Base-by-base conservation (phyloP, 2,797 vertebrate species). In the Fundulus diaphanus region DNA sequence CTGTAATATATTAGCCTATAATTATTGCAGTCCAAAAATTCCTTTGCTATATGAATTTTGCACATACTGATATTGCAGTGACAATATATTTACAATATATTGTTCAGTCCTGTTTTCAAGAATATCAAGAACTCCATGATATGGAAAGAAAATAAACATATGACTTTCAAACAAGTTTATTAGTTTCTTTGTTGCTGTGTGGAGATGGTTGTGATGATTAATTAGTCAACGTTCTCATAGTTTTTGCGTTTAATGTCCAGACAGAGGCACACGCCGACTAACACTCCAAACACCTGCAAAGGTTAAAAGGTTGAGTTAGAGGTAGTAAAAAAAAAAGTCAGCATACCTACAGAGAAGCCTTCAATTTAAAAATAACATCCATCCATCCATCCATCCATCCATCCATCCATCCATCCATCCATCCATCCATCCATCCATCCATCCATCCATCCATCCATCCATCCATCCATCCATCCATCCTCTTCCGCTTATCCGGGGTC, bases 291-390 rank as follows among this genome's bases (percentile, higher is more conserved):
- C 74, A 89, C 44, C 84, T 90, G 78, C 3, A 71, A 82, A 24
- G 83, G 27, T 42, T 44, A 73, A 88, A 91, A 78, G 77, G 85
- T 46, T 29, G 52, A 8, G 42, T 85, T 72, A 87, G 80, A 78
- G 54, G 67, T 80, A 87, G 80, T 57, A 83, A 84, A 63, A 16
- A 84, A 11, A 82, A 5, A 73, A 63, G 73, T 33, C 54, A 20
- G 75, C 27, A 18, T 27, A 0, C 37, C 56, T 85, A 20, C 68
- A 51, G 48, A 57, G 15, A 42, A 63, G 1, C 57, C 73, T 74
- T 79, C 54, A 61, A 40, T 29, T 48, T 68, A 51, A 66, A 18
- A 46, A 57, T 78, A 84, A 54, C n/a, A n/a, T n/a, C n/a, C n/a
- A n/a, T n/a, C n/a, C n/a, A n/a, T n/a, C n/a, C n/a, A n/a, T n/a